Conservation (phyloP, 1,140 invertebrate species). For the Drosophila pachea region DNA sequence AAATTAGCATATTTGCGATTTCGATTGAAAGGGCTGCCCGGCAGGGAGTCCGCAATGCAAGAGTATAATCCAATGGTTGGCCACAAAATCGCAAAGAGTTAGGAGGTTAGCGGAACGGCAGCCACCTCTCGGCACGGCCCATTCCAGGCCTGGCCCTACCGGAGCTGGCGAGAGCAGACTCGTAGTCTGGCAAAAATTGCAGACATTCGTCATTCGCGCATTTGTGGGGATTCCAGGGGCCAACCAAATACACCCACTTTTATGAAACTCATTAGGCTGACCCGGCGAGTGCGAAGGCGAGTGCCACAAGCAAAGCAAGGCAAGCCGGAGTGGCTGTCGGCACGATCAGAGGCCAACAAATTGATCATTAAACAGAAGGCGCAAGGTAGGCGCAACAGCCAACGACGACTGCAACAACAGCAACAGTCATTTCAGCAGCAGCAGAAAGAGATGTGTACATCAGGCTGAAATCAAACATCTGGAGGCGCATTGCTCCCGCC, state of each 20-base stretch:
- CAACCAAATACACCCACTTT: constrained; percentile 65
- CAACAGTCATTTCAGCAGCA: no score
- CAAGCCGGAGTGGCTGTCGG: constrained; percentile 68
- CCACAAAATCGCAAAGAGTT: constrained; percentile 25
- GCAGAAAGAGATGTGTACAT: constrained; percentile 36
- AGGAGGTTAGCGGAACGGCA: constrained; percentile 39
- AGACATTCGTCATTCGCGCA: constrained; percentile 18
- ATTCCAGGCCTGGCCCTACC: neutral
- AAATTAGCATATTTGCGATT: constrained; percentile 66
- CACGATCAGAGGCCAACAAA: constrained; percentile 76
- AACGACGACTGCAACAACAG: constrained; percentile 19
- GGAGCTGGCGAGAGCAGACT: constrained; percentile 26
- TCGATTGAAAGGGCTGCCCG: constrained; percentile 48
- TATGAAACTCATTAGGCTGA: constrained; percentile 62
- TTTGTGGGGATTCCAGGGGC: neutral
- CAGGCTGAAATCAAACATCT: constrained; percentile 74
- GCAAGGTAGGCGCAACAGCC: constrained; percentile 62
- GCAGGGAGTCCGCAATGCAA: constrained; percentile 1
- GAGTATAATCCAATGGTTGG: constrained; percentile 57
- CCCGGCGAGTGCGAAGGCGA: constrained; percentile 5
- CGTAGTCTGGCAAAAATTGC: constrained; percentile 42
- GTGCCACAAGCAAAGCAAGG: constrained; percentile 19
- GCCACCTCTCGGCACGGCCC: constrained; percentile 41
- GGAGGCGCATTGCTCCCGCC: constrained; percentile 42
- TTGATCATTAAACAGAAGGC: constrained; percentile 78